These are phyloP conservation scores for Tenebrosternarchus preto DNA, from an alignment of 2,113 vertebrate genomes.

Conservation along the genomic window DNA sequence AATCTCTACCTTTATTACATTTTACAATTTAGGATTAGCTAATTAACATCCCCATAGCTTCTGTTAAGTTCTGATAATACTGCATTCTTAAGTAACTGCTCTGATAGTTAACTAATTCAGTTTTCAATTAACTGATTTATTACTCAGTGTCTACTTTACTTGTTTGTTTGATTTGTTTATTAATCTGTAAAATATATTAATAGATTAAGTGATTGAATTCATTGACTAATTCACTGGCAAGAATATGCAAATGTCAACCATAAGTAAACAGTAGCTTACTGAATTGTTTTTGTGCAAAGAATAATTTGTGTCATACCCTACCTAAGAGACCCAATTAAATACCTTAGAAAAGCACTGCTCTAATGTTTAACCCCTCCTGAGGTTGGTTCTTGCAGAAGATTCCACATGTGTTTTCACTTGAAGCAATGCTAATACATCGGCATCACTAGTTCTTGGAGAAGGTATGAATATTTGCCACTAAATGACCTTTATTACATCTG, in stretches of 20 bases:
- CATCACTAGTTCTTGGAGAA: conserved; percentile 62
- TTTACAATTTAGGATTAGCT: too few species aligned
- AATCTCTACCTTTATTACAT: neutral
- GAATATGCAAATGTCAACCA: neutral
- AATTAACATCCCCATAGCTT: neutral
- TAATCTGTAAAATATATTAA: neutral
- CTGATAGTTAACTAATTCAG: neutral
- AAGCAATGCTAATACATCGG: conserved; percentile 73
- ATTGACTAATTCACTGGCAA: neutral
- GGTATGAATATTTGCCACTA: conserved; percentile 74
- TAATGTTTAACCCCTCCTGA: conserved; percentile 32
- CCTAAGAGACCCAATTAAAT: conserved; percentile 3
- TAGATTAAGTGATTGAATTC: neutral
- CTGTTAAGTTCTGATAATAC: neutral
- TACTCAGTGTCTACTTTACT: neutral
- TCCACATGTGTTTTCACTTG: conserved; percentile 74
- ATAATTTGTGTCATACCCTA: neutral
- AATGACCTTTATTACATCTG: conserved; percentile 80
- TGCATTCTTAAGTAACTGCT: neutral
- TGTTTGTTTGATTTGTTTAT: neutral
- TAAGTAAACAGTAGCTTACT: neutral
- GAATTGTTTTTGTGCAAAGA: neutral
- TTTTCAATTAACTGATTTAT: neutral
- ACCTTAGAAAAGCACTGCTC: conserved; percentile 1
- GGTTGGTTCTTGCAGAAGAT: conserved; percentile 20